Evolutionary conservation across 2,797 vertebrate genomes (phyloP).

Genomic region (Scleropages formosus): DNA sequence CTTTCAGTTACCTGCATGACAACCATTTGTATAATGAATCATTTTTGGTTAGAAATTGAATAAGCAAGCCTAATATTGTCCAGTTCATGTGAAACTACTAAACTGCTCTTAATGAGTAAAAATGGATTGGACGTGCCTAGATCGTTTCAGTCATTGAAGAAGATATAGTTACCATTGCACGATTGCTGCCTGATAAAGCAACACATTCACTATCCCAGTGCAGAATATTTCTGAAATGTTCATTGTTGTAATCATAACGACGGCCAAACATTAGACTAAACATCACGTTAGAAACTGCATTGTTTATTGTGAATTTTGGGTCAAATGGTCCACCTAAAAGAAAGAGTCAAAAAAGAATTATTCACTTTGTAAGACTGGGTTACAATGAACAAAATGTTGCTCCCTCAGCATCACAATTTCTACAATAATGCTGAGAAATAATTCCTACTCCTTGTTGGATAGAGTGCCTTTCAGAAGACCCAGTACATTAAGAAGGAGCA

Average conservation of each 20-base stretch:
- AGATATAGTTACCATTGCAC: background rate
- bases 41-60: no score
- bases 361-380: background rate
- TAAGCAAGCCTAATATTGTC: no score
- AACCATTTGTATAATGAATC: no score
- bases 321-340: slow-evolving; percentile 62
- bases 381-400: no score
- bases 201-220: background rate
- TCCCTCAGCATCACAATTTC: no score
- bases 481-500: background rate
- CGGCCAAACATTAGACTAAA: slow-evolving; percentile 66
- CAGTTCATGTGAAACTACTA: no score
- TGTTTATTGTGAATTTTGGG: slow-evolving; percentile 63
- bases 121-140: no score
- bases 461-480: background rate
- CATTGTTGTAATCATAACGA: slow-evolving; percentile 64
- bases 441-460: background rate
- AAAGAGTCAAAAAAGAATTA: slow-evolving; percentile 5
- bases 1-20: no score
- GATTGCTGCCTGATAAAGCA: background rate
- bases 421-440: no score
- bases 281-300: slow-evolving; percentile 67
- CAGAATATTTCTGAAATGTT: slow-evolving; percentile 60
- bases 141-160: background rate
- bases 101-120: no score